Percentiles rank a stretch among this genome's conserved stretches.
Evolutionary conservation across 2,888 invertebrate genomes (phyloP).

Genomic region (Coleophora deauratella): DNA sequence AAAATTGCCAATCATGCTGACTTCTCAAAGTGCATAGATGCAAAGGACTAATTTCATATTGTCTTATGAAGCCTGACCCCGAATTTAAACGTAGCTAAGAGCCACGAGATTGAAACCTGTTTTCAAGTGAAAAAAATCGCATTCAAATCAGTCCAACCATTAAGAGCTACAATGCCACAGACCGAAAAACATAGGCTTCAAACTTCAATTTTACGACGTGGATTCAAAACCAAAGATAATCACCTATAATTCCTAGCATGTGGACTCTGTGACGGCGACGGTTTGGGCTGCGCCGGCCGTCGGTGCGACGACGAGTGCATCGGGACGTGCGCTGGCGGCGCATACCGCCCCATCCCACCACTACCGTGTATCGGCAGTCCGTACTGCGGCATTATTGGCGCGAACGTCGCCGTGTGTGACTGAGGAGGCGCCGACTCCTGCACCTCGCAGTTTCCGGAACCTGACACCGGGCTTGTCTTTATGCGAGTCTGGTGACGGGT

Average conservation of each 20-base stretch:
- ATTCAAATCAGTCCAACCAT: no score
- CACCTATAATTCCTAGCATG: constrained; percentile 73
- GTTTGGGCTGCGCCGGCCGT: constrained; percentile 62
- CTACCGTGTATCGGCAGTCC: constrained; percentile 52
- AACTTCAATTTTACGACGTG: no score
- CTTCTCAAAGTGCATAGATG: no score
- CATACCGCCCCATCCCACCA: constrained; percentile 65
- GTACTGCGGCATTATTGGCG: constrained; percentile 60
- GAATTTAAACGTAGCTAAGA: no score
- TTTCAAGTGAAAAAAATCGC: no score
- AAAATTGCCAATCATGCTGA: no score
- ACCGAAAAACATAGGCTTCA: no score
- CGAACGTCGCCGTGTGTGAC: constrained; percentile 54
- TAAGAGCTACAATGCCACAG: no score
- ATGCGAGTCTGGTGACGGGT: constrained; percentile 62
- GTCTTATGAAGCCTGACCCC: no score
- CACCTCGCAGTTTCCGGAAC: constrained; percentile 54
- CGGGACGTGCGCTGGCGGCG: constrained; percentile 66
- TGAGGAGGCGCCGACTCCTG: constrained; percentile 74
- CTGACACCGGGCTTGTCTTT: constrained; percentile 63
- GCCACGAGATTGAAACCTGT: no score
- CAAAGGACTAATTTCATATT: no score
- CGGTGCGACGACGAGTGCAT: constrained; percentile 71
- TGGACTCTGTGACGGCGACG: constrained; percentile 69
- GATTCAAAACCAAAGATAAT: constrained; percentile 10